These are phyloP conservation scores for Saccopteryx leptura DNA, from an alignment of 2,113 vertebrate species.

Conservation along the genomic window DNA sequence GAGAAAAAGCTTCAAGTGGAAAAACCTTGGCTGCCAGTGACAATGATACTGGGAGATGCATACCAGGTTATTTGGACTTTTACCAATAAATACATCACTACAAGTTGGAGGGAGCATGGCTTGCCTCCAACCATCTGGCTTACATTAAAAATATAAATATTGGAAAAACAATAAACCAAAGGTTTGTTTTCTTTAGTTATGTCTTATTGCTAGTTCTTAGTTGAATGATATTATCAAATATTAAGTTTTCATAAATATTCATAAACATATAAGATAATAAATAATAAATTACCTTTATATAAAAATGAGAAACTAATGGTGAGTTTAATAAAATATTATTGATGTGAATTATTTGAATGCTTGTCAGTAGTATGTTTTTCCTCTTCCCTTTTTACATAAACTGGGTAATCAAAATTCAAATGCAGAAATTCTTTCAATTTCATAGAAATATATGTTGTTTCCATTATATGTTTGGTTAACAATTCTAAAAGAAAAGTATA, in stretches of 20 bases:
- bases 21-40: conserved; percentile 76
- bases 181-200: conserved; percentile 43
- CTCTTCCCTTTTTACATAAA: background rate
- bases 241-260: conserved; percentile 72
- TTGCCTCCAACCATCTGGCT: conserved; percentile 82
- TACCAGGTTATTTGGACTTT: conserved; percentile 71
- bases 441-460: background rate
- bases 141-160: conserved; percentile 75
- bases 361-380: background rate
- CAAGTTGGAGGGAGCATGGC: conserved; percentile 78
- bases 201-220: conserved; percentile 70
- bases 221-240: conserved; percentile 59
- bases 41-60: conserved; percentile 64
- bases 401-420: background rate
- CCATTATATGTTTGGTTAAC: background rate
- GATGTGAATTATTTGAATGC: background rate
- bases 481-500: background rate
- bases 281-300: background rate
- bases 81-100: conserved; percentile 80
- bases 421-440: background rate
- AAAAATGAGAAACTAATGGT: background rate
- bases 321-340: background rate
- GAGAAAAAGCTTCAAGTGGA: conserved; percentile 77
- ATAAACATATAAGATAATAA: conserved; percentile 35
- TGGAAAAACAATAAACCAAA: conserved; percentile 82